phyloP scores from a whole-genome alignment of 2,113 vertebrate species.

The Pituophis catenifer region DNA sequence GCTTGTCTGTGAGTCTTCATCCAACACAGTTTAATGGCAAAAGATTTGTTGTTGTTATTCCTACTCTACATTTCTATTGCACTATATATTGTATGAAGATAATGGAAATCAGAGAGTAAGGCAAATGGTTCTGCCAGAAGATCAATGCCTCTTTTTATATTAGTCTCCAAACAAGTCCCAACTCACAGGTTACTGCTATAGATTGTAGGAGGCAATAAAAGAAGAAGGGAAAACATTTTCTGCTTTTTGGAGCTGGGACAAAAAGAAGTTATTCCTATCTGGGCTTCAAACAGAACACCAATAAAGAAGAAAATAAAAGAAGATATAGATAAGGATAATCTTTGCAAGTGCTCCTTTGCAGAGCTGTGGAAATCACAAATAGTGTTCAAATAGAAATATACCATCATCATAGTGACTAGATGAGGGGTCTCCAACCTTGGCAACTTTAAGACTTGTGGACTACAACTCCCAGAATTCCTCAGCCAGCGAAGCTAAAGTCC shows the following conservation, averaged over 20 bases:
- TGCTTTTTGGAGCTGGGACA: not conserved
- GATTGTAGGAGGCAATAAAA: not conserved
- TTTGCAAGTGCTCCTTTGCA: not conserved
- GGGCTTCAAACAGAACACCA: not conserved
- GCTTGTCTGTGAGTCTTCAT: not conserved
- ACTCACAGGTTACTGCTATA: not conserved
- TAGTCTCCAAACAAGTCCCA: not conserved
- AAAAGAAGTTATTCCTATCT: not conserved
- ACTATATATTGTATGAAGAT: not conserved
- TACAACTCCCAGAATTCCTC: no score
- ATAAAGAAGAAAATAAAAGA: not conserved
- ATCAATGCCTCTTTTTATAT: not conserved
- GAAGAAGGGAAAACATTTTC: not conserved
- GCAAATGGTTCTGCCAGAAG: not conserved
- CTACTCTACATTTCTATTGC: not conserved
- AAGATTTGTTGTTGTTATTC: not conserved
- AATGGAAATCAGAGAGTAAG: not conserved
- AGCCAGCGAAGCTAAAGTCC: no score
- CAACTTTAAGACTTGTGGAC: no score
- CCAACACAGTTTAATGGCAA: not conserved
- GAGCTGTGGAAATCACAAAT: not conserved
- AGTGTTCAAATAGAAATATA: not conserved
- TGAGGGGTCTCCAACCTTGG: no score
- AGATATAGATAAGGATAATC: not conserved
- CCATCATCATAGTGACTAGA: not conserved